Percentiles rank a stretch among this genome's conserved stretches.
These are phyloP conservation scores for Callyntrura guangdongensis DNA, from an alignment of 2,888 invertebrate genomes.

Conservation along the genomic window DNA sequence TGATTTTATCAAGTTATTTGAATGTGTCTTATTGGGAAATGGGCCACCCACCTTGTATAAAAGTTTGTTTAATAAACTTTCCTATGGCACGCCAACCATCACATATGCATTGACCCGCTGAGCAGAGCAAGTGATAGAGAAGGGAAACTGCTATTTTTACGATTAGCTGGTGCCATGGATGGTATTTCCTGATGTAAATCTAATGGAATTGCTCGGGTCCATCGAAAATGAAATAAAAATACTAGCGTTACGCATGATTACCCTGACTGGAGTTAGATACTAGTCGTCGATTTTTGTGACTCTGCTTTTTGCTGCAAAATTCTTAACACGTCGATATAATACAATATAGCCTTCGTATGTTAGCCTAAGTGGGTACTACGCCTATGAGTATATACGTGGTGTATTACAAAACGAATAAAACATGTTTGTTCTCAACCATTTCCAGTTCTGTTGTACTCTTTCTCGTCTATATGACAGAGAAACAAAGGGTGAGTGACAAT, in stretches of 20 bases:
- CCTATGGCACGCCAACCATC: not conserved
- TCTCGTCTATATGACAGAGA: constrained; percentile 26
- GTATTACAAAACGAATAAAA: not conserved
- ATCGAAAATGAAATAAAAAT: constrained; percentile 33
- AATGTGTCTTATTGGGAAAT: constrained; percentile 10
- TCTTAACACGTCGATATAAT: constrained; percentile 37
- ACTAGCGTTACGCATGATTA: constrained; percentile 22
- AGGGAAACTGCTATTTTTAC: constrained; percentile 16
- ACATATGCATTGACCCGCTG: too few relatives aligned
- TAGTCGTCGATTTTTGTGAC: not conserved
- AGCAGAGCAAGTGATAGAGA: too few relatives aligned
- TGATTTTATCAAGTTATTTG: constrained; percentile 26
- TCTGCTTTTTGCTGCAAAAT: not conserved
- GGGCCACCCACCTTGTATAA: constrained; percentile 19
- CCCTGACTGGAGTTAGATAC: not conserved
- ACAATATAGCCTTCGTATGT: constrained; percentile 2
- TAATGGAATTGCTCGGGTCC: constrained; percentile 7
- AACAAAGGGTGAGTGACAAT: constrained; percentile 75
- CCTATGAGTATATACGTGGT: not conserved
- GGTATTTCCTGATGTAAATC: not conserved
- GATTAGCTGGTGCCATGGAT: not conserved
- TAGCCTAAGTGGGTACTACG: not conserved
- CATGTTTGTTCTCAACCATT: not conserved
- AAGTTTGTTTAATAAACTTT: constrained; percentile 53
- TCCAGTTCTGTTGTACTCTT: not conserved